Base-by-base conservation (phyloP, 2,888 invertebrate species). In the Heliconius ismenius region DNA sequence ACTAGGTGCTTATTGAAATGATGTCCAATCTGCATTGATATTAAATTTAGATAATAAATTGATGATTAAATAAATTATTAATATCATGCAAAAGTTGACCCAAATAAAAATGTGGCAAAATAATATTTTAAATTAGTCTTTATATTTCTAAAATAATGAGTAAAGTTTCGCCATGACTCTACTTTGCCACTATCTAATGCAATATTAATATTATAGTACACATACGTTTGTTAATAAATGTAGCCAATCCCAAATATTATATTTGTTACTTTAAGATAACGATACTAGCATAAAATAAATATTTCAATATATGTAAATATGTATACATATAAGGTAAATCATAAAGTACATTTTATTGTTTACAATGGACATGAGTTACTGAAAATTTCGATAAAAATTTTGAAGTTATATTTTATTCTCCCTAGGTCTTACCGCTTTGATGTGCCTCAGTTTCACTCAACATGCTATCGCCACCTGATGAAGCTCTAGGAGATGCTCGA, bases 111-210 rank as follows among this genome's bases (percentile, higher is more conserved):
- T 88, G 92, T 93, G 93, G 93, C 93, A 92, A 91, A 92, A 83
- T 86, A 92, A 87, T 87, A 85, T 86, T 84, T 86, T 83, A 85
- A 86, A 82, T 83, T 89, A 87, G 84, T 87, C 80, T 83, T 39
- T 67, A 39, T 43, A 24, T 86, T 83, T 86, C 88, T 90, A 90
- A 88, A 90, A 89, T 85, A 83, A 91, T 86, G 93, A 93, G 93
- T 93, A 94, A 94, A 88, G 93, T 94, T 93, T 94, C 93, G 93
- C 93, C 91, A 92, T 93, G 93, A 94, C 90, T 92, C 92, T 92
- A 93, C 92, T 91, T 92, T 92, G 93, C 93, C 93, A 94, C 92
- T 92, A 92, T 91, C 85, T 82, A 89, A 87, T 87, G 89, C 86
- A 86, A 62, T 9, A 32, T 63, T 26, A 24, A 63, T 82, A 74